These are phyloP conservation scores for Scarus forsteni DNA, from an alignment of 2,797 vertebrate genomes.

Conservation along the genomic window DNA sequence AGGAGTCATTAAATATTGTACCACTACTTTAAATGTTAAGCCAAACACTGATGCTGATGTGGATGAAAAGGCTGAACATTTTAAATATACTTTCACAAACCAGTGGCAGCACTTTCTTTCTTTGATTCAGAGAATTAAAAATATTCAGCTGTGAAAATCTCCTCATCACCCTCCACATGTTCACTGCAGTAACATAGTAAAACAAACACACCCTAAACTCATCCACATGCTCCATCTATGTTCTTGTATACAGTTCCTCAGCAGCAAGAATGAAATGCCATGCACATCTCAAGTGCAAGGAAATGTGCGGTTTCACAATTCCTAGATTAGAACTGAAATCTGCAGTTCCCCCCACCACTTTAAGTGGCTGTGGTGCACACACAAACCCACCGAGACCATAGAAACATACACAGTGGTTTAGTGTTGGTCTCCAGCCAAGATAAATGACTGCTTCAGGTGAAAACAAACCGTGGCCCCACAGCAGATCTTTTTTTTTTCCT, in stretches of 20 bases:
- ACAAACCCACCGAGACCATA: conserved; percentile 83
- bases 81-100: neutral
- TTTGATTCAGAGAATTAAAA: conserved; percentile 21
- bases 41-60: too few relatives aligned
- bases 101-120: conserved; percentile 2
- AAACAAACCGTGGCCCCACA: conserved; percentile 82
- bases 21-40: too few relatives aligned
- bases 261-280: conserved; percentile 62
- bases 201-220: conserved; percentile 54
- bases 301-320: conserved; percentile 87
- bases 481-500: conserved; percentile 56
- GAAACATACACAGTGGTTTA: conserved; percentile 88
- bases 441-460: conserved; percentile 88
- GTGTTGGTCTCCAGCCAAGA: conserved; percentile 84
- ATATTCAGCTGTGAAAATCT: neutral
- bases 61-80: too few relatives aligned
- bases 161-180: conserved; percentile 21
- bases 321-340: conserved; percentile 85
- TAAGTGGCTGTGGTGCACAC: conserved; percentile 85
- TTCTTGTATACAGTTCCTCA: conserved; percentile 54
- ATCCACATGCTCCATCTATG: conserved; percentile 59
- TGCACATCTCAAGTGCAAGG: conserved; percentile 70
- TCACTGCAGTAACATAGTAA: conserved; percentile 41
- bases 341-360: conserved; percentile 76
- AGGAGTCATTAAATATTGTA: too few relatives aligned